Evolutionary conservation across 2,888 invertebrate species (phyloP).

Genomic region (Drosophila maculinotata): DNA sequence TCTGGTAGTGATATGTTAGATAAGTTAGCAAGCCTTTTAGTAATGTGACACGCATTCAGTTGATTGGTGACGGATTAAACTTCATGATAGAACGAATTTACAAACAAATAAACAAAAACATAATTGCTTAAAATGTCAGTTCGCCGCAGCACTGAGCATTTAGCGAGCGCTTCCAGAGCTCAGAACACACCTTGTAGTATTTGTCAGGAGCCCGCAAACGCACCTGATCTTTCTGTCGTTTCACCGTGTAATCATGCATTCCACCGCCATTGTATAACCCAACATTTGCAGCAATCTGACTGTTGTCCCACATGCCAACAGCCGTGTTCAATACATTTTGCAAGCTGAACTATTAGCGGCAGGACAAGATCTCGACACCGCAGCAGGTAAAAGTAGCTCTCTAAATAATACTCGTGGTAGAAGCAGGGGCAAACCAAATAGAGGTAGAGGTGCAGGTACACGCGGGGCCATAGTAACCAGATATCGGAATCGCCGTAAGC

Average conservation of each 20-base stretch:
- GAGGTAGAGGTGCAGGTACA: too few species aligned
- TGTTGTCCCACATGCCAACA: background rate
- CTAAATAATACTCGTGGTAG: background rate
- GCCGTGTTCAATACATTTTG: background rate
- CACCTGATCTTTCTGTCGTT: background rate
- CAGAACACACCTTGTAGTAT: background rate
- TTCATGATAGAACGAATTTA: too few species aligned
- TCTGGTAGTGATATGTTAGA: background rate
- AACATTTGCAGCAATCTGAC: background rate
- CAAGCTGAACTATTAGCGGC: background rate
- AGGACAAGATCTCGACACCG: background rate
- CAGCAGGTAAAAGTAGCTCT: too few species aligned
- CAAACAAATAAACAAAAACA: background rate
- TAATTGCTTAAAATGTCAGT: background rate
- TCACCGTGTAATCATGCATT: background rate
- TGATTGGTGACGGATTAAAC: too few species aligned
- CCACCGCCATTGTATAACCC: background rate
- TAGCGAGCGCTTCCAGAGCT: background rate
- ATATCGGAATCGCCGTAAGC: background rate
- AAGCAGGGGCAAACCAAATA: background rate
- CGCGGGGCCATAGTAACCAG: background rate
- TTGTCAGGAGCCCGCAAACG: background rate
- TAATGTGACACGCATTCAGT: background rate
- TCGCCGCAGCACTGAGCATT: background rate
- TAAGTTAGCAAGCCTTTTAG: background rate